Conservation (phyloP, 2,888 invertebrate genomes). For the Dusona sp. region DNA sequence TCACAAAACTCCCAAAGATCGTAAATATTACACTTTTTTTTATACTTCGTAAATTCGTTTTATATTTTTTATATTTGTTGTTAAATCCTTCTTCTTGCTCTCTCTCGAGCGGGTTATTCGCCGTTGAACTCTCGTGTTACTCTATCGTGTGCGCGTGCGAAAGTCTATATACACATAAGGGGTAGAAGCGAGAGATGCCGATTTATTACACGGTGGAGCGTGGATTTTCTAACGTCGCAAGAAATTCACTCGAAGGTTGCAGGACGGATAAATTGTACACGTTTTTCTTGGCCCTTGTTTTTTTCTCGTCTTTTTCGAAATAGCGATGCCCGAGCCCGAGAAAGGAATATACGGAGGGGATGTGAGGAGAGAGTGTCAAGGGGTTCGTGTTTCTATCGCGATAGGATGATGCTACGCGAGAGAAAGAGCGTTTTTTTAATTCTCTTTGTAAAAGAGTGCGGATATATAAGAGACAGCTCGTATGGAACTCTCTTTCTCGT, state of each 20-base stretch:
- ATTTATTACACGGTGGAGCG: slow-evolving; percentile 58
- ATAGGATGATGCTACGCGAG: slow-evolving; percentile 32
- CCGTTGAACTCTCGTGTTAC: slow-evolving; percentile 62
- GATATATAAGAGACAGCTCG: slow-evolving; percentile 14
- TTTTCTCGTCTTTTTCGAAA: slow-evolving; percentile 21
- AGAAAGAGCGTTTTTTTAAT: slow-evolving; percentile 20
- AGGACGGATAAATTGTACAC: slow-evolving; percentile 59
- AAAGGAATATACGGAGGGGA: slow-evolving; percentile 24
- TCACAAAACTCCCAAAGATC: slow-evolving; percentile 68
- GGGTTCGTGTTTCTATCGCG: slow-evolving; percentile 67
- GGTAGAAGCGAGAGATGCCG: slow-evolving; percentile 29
- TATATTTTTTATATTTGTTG: slow-evolving; percentile 16
- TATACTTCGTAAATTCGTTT: slow-evolving; percentile 2
- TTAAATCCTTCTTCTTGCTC: slow-evolving; percentile 2
- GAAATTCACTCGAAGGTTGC: slow-evolving; percentile 55
- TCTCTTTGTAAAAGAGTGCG: slow-evolving; percentile 27
- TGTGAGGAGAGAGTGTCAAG: slow-evolving; percentile 50
- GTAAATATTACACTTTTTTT: slow-evolving; percentile 57
- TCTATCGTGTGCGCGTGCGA: slow-evolving; percentile 48
- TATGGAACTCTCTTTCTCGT: slow-evolving; percentile 18
- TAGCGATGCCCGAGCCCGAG: slow-evolving; percentile 13
- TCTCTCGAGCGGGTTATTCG: slow-evolving; percentile 14
- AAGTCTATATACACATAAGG: slow-evolving; percentile 4
- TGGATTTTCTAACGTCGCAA: slow-evolving; percentile 65
- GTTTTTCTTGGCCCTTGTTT: slow-evolving; percentile 26